Evolutionary conservation across 1,140 invertebrate genomes (phyloP), one percentile per base, ranked within the genome.

Genomic region (Drosophila pseudoobscura): DNA sequence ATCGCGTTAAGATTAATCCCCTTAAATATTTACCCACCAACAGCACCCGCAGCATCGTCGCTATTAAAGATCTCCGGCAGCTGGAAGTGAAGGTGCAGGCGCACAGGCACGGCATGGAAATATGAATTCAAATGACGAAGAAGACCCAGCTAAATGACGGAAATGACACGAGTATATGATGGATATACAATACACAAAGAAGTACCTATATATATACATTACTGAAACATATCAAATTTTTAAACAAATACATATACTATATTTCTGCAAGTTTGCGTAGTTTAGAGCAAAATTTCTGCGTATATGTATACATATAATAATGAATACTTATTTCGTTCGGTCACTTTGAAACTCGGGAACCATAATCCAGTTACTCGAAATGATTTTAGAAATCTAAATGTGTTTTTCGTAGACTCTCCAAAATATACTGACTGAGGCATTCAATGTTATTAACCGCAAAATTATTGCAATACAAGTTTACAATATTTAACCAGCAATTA

Each of bases 381-480:
- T 31, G 35, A 49, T 69, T 63, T 69, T 66, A 45, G 44, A 75
- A 53, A 69, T 83, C 64, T 62, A 45, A 58, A 79, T 68, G 70
- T 78, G 55, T 78, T 77, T 73, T 74, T 74, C 50, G 49, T 80
- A 80, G 77, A 75, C 64, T 54, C 53, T 53, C 60, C 53, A 56
- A 60, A 57, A 69, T 59, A 82, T 87, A 87, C 82, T 87, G 82
- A 87, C 82, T 87, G 82, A 87, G 83, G 82, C 82, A 87, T 87
- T 88, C 83, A 87, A 87, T 88, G 83, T 85, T 84, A 65, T 49
- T 52, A 49, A 69, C 57, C 64, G 62, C 53, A 76, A 85, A 58
- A 35, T 24, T 59, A 68, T 66, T 55, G 51, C 49, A 64, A 65
- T 71, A 77, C 35, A 46, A 15, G 6, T 50, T 74, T 74, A 77